Evolutionary conservation across 2,113 vertebrate species (phyloP).

Genomic region (Arvicanthis niloticus): DNA sequence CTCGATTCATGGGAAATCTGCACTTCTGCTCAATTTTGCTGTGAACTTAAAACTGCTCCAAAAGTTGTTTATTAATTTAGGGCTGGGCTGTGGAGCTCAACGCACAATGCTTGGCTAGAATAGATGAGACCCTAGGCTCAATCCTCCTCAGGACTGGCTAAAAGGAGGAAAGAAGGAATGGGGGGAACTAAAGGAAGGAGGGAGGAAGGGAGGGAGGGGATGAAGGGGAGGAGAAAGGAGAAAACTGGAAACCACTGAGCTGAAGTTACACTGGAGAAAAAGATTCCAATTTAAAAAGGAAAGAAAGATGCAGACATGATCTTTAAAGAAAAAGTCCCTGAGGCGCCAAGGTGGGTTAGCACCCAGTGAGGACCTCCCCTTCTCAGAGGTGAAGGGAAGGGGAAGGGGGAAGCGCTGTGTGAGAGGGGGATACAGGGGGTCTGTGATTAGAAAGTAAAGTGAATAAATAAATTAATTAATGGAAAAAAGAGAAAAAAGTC

Average conservation of each 20-base stretch:
- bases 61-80: neutral
- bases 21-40: neutral
- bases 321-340: neutral
- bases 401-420: too few relatives aligned
- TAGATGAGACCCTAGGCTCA: neutral
- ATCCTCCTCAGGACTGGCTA: neutral
- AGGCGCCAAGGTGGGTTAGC: too few relatives aligned
- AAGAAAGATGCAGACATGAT: neutral
- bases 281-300: neutral
- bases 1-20: neutral
- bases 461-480: too few relatives aligned
- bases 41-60: neutral
- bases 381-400: too few relatives aligned
- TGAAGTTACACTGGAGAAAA: too few relatives aligned
- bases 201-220: neutral
- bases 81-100: neutral
- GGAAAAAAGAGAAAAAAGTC: neutral
- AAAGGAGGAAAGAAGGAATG: too few relatives aligned
- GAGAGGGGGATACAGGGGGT: too few relatives aligned
- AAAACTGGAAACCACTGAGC: neutral
- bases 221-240: neutral
- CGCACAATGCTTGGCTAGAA: neutral
- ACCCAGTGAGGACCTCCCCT: too few relatives aligned
- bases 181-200: accelerated
- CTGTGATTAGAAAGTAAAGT: too few relatives aligned